phyloP scores from a whole-genome alignment of 2,797 vertebrate species.

The Orientallactaga sibirica region DNA sequence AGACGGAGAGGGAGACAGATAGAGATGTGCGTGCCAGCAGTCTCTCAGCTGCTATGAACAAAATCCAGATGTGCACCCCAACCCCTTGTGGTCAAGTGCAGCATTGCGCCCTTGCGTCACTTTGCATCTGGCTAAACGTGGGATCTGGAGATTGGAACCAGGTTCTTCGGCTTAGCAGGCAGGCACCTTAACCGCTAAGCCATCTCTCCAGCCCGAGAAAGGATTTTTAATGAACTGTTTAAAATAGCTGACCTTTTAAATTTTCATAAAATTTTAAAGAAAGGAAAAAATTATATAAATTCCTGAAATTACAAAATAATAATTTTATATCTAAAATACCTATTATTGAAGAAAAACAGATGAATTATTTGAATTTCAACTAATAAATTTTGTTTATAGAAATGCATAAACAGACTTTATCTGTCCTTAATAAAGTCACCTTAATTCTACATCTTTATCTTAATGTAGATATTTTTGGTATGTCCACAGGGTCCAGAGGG shows the following conservation, averaged over 20 bases:
- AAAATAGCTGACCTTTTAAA: neutral
- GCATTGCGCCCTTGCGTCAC: too few relatives aligned
- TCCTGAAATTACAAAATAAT: neutral
- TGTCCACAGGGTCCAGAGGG: neutral
- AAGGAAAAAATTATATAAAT: neutral
- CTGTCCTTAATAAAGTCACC: neutral
- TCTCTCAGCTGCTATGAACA: too few relatives aligned
- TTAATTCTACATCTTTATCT: neutral
- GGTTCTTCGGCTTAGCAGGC: too few relatives aligned
- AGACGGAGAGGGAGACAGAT: too few relatives aligned
- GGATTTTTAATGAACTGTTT: neutral
- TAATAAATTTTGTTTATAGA: neutral
- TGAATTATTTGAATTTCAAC: neutral
- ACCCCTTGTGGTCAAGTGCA: too few relatives aligned
- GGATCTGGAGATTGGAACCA: too few relatives aligned
- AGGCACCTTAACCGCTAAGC: too few relatives aligned
- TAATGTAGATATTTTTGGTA: neutral
- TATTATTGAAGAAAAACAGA: neutral
- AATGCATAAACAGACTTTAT: neutral
- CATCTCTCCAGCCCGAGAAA: neutral
- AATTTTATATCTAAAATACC: neutral
- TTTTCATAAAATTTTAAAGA: neutral
- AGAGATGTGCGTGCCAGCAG: too few relatives aligned
- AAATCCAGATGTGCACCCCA: too few relatives aligned
- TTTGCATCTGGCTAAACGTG: too few relatives aligned